Conservation (phyloP, 2,797 vertebrate species). For the Gymnothorax javanicus region DNA sequence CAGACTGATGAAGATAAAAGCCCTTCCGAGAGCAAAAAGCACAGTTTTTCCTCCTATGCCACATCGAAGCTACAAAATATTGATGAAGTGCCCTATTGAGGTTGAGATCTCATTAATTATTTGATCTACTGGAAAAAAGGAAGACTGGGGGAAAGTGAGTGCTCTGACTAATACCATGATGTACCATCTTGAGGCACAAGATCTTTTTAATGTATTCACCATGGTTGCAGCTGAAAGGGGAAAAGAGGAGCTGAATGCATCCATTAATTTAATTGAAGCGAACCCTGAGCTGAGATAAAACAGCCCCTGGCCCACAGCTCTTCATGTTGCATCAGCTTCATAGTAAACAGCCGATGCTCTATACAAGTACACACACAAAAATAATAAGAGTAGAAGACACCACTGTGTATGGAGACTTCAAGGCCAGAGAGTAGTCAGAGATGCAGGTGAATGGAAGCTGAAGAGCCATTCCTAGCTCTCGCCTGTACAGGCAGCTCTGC, state of each 20-base stretch:
- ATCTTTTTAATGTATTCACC: conserved; percentile 98
- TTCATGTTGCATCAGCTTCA: conserved; percentile 83
- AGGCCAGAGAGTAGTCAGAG: conserved; percentile 84
- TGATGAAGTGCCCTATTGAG: conserved; percentile 75
- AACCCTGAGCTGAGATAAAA: conserved; percentile 98
- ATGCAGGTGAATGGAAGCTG: conserved; percentile 79
- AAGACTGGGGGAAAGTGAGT: conserved; percentile 74
- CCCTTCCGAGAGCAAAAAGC: conserved; percentile 58
- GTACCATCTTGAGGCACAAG: conserved; percentile 97
- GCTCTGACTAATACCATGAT: conserved; percentile 86
- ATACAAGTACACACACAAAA: conserved; percentile 71
- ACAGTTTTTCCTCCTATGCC: conserved; percentile 49
- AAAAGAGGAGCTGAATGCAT: conserved; percentile 90
- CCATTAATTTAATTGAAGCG: conserved; percentile 99
- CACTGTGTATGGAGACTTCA: conserved; percentile 82
- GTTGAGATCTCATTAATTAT: conserved; percentile 85
- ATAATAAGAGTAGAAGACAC: conserved; percentile 67
- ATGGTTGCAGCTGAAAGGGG: conserved; percentile 85
- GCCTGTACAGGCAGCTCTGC: conserved; percentile 35
- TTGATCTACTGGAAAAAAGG: conserved; percentile 77
- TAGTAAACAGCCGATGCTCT: conserved; percentile 94
- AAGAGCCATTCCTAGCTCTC: conserved; percentile 63
- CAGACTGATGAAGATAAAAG: conserved; percentile 66
- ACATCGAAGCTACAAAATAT: conserved; percentile 68
- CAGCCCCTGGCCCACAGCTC: conserved; percentile 89